Conservation (phyloP, 1,140 invertebrate species). For the Drosophila mayri region DNA sequence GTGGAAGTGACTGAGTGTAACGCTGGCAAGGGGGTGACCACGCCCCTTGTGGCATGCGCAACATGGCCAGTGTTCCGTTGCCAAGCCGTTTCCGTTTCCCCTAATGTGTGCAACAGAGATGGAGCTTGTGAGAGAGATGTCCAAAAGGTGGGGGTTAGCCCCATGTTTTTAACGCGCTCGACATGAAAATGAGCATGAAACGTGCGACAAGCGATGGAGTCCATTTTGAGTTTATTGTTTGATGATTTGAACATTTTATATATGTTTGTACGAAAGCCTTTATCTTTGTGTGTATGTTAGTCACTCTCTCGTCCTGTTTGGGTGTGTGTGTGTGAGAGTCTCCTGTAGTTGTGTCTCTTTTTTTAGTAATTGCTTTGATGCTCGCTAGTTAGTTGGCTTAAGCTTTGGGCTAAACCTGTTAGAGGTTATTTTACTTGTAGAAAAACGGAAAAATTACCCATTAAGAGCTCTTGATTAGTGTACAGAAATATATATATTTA, state of each 20-base stretch:
- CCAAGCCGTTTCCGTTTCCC: conserved; percentile 62
- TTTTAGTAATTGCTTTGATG: conserved; percentile 69
- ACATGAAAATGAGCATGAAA: conserved; percentile 84
- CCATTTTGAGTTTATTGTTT: conserved; percentile 85
- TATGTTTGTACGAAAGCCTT: conserved; percentile 24
- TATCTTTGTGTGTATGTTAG: conserved; percentile 31
- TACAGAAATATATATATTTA: no score
- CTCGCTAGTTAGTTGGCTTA: conserved; percentile 61
- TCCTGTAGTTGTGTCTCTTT: conserved; percentile 61
- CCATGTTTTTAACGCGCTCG: conserved; percentile 77
- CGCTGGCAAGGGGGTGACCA: conserved; percentile 22
- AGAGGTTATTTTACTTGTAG: conserved; percentile 39
- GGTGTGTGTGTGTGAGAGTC: conserved; percentile 19
- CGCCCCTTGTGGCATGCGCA: conserved; percentile 67
- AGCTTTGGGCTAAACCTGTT: conserved; percentile 9
- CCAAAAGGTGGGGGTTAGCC: conserved; percentile 27
- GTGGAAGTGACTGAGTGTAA: conserved; percentile 25
- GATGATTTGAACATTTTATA: conserved; percentile 85
- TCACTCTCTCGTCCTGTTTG: background rate
- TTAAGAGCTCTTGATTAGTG: background rate
- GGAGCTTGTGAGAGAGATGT: conserved; percentile 7
- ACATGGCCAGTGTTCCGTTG: conserved; percentile 68
- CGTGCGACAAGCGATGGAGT: conserved; percentile 83
- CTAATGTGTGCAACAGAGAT: conserved; percentile 45
- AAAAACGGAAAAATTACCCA: conserved; percentile 12